phyloP scores from a whole-genome alignment of 2,113 vertebrate species.

The Saguinus imperator region DNA sequence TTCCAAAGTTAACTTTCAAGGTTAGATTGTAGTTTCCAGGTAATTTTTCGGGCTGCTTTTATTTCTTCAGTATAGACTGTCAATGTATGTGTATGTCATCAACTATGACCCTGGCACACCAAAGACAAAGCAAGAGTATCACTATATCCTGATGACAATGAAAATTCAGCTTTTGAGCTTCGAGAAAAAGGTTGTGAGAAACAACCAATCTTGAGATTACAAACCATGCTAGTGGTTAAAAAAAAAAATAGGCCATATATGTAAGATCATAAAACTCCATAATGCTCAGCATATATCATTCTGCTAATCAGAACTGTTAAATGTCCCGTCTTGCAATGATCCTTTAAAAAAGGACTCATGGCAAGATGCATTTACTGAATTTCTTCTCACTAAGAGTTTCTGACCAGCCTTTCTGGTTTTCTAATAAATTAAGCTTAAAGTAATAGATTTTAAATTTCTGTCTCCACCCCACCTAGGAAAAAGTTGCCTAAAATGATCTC shows the following conservation, averaged over 20 bases:
- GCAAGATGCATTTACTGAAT: constrained; percentile 43
- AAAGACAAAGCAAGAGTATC: background rate
- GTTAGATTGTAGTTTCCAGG: constrained; percentile 3
- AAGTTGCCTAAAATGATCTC: constrained; percentile 77
- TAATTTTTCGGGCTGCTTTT: constrained; percentile 45
- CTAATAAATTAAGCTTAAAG: constrained; percentile 62
- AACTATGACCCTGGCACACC: background rate
- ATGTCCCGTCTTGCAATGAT: background rate
- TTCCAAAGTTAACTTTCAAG: constrained; percentile 55
- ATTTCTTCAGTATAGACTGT: constrained; percentile 41
- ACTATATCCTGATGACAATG: background rate
- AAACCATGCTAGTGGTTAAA: background rate
- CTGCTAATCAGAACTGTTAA: background rate
- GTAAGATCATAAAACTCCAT: background rate
- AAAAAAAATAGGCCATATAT: background rate
- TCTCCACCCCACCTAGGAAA: constrained; percentile 57
- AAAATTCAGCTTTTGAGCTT: background rate
- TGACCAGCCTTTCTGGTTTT: constrained; percentile 5
- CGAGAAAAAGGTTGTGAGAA: background rate
- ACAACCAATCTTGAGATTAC: background rate
- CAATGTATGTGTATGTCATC: background rate
- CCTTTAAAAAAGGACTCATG: constrained; percentile 30
- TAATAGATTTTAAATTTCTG: constrained; percentile 69
- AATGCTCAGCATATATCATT: background rate
- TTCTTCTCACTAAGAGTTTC: constrained; percentile 32